Percentiles rank a stretch among this genome's conserved stretches.
Evolutionary conservation across 2,113 vertebrate genomes (phyloP).

Genomic region (Taxidea taxus): DNA sequence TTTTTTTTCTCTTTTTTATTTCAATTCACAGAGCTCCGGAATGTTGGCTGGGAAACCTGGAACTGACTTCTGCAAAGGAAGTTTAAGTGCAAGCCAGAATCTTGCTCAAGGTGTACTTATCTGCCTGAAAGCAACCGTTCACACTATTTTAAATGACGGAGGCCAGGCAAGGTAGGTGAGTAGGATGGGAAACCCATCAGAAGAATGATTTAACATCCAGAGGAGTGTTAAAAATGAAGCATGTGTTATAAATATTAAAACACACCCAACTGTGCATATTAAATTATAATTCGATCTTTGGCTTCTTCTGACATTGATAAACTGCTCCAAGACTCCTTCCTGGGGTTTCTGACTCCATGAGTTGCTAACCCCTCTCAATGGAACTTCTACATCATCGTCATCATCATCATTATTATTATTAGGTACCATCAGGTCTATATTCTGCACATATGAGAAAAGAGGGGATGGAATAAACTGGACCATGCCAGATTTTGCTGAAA

Average conservation of each 20-base stretch:
- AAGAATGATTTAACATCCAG: neutral
- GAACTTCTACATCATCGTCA: neutral
- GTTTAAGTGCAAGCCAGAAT: neutral
- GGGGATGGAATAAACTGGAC: neutral
- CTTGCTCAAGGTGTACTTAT: fast-evolving
- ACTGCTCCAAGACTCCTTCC: neutral
- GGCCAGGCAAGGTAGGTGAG: fast-evolving
- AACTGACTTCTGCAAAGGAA: neutral
- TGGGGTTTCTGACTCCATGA: neutral
- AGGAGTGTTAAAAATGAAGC: slow-evolving; percentile 35
- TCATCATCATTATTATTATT: neutral
- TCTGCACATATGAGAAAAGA: neutral
- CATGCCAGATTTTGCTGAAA: neutral
- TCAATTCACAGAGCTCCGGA: neutral
- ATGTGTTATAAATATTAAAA: slow-evolving; percentile 39
- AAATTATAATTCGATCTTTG: neutral
- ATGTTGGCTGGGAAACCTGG: neutral
- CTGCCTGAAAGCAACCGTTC: neutral
- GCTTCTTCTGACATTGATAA: slow-evolving; percentile 61
- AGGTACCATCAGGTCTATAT: neutral
- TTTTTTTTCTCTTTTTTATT: neutral
- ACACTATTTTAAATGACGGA: neutral
- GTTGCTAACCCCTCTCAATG: neutral
- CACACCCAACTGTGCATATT: neutral
- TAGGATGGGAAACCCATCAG: neutral